A percentile compares a stretch with the other conserved stretches of the same genome.
phyloP scores from a whole-genome alignment of 2,888 invertebrate genomes.

The Drosophila histrio region DNA sequence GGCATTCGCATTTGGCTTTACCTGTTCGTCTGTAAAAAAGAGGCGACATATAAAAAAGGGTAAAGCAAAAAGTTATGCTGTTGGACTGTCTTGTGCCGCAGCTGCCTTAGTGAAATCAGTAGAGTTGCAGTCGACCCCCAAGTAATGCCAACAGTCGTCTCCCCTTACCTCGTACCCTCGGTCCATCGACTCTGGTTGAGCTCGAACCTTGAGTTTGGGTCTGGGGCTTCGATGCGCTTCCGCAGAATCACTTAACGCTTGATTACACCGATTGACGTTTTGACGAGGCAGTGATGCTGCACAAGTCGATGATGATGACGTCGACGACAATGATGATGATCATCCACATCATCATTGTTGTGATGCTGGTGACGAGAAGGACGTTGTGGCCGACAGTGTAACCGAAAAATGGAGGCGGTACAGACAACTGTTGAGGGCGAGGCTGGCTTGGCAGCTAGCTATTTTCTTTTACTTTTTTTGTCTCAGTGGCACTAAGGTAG shows the following conservation, averaged over 20 bases:
- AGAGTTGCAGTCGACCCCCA: conserved; percentile 27
- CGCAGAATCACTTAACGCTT: conserved; percentile 82
- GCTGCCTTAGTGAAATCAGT: conserved; percentile 49
- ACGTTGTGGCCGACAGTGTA: conserved; percentile 18
- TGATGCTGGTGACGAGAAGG: conserved; percentile 1
- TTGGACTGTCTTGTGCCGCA: conserved; percentile 14
- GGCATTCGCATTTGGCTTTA: neutral
- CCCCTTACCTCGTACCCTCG: neutral
- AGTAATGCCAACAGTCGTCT: neutral
- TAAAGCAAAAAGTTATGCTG: conserved; percentile 11
- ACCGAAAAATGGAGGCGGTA: conserved; percentile 15
- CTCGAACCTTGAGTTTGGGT: conserved; percentile 15
- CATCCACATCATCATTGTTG: conserved; percentile 10
- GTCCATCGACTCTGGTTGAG: neutral
- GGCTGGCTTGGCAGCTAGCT: conserved; percentile 9
- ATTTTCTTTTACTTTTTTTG: no score
- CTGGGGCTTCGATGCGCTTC: conserved; percentile 65
- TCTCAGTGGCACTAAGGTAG: neutral
- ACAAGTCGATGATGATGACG: conserved; percentile 69
- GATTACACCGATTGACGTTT: conserved; percentile 81
- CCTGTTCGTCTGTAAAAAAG: conserved; percentile 35
- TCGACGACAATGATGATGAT: conserved; percentile 42
- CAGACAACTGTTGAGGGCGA: conserved; percentile 55
- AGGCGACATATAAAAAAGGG: conserved; percentile 32
- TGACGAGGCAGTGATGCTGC: conserved; percentile 78